Conservation (phyloP, 1,140 invertebrate species). For the Latrodectus geometricus region DNA sequence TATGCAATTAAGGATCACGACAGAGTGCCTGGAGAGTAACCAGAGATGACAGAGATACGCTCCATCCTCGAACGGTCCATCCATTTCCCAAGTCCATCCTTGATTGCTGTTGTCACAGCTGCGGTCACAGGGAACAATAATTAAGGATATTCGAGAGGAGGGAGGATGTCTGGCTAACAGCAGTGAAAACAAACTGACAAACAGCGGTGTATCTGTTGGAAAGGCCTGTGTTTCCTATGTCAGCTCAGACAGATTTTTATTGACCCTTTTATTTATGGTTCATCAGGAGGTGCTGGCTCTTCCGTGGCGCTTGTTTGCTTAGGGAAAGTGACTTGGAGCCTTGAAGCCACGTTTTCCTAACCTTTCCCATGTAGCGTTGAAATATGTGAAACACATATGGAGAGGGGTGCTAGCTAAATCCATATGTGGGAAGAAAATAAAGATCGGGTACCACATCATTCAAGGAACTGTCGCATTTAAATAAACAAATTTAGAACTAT, state of each 20-base stretch:
- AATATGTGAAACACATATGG: too few relatives aligned
- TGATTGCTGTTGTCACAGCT: not conserved
- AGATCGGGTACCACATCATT: too few relatives aligned
- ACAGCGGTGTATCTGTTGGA: not conserved
- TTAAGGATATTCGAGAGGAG: not conserved
- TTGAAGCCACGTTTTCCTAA: too few relatives aligned
- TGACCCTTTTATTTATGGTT: conserved; percentile 1
- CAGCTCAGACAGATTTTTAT: not conserved
- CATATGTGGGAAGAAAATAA: too few relatives aligned
- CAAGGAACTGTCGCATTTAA: too few relatives aligned
- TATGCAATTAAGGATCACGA: too few relatives aligned
- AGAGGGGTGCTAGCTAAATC: too few relatives aligned
- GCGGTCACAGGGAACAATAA: not conserved
- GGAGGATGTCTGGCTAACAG: not conserved
- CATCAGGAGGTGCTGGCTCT: not conserved
- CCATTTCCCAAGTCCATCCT: not conserved
- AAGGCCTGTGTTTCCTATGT: not conserved
- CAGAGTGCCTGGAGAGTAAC: too few relatives aligned
- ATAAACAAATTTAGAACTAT: too few relatives aligned
- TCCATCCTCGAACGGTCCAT: too few relatives aligned
- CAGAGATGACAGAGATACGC: too few relatives aligned
- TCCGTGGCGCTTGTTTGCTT: not conserved
- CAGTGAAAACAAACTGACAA: not conserved
- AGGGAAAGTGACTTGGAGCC: not conserved
- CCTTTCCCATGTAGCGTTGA: too few relatives aligned